Evolutionary conservation across 2,797 vertebrate genomes (phyloP).

Genomic region (Sarcoramphus papa): DNA sequence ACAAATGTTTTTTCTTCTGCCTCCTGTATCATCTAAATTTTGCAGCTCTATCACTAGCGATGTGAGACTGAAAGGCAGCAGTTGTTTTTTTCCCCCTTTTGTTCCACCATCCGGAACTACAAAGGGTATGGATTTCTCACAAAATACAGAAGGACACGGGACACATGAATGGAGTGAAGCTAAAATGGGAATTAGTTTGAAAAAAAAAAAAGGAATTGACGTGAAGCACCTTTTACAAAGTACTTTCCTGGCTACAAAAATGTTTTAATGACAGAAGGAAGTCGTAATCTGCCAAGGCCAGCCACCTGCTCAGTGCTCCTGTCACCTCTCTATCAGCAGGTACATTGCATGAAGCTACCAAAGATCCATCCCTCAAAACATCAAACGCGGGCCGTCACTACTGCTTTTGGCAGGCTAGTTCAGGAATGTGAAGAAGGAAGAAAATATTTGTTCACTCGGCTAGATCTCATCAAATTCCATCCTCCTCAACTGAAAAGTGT

Average conservation of each 20-base stretch:
- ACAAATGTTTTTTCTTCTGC: constrained; percentile 12
- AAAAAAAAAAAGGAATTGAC: not conserved
- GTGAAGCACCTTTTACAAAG: not conserved
- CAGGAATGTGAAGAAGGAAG: not conserved
- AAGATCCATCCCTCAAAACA: not conserved
- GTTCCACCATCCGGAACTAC: not conserved
- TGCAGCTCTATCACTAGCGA: not conserved
- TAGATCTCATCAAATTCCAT: not conserved
- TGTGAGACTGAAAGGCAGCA: not conserved
- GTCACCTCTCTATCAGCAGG: not conserved
- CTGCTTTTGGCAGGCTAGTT: not conserved
- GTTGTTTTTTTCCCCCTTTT: not conserved
- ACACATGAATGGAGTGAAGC: not conserved
- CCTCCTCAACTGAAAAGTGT: not conserved
- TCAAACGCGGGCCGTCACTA: rapidly evolving
- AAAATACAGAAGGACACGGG: not conserved
- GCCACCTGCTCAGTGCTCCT: not conserved
- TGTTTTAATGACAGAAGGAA: not conserved
- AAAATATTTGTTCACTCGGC: not conserved
- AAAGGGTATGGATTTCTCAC: constrained; percentile 4
- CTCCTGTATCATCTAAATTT: constrained; percentile 1
- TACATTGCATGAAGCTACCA: not conserved
- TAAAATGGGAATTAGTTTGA: constrained; percentile 17
- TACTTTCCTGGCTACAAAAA: not conserved
- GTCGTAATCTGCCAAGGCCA: not conserved